Percentiles rank a stretch among this genome's conserved stretches.
These are phyloP conservation scores for Sinohyriopsis cumingii DNA, from an alignment of 2,888 invertebrate species.

Conservation along the genomic window DNA sequence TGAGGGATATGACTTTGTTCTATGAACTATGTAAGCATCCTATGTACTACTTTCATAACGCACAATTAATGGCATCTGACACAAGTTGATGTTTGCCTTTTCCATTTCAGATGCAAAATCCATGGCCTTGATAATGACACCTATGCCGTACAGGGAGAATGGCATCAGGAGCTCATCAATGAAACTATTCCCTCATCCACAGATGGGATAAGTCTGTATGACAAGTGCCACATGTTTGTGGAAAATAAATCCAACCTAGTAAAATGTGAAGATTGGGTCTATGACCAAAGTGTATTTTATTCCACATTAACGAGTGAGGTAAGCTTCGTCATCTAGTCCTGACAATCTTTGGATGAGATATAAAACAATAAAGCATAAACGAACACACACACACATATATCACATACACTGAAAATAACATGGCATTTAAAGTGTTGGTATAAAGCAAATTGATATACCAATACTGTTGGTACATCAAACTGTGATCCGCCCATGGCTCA, in stretches of 20 bases:
- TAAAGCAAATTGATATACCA: too few relatives aligned
- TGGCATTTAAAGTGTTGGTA: too few relatives aligned
- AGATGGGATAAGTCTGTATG: slow-evolving; percentile 23
- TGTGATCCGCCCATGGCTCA: too few relatives aligned
- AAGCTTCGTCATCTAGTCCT: slow-evolving; percentile 4
- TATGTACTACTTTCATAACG: too few relatives aligned
- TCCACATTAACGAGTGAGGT: slow-evolving; percentile 41
- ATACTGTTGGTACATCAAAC: too few relatives aligned
- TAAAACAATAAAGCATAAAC: too few relatives aligned
- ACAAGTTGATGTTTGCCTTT: too few relatives aligned
- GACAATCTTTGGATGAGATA: background rate
- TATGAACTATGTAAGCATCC: too few relatives aligned
- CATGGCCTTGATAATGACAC: slow-evolving; percentile 47
- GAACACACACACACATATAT: too few relatives aligned
- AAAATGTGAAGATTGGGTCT: slow-evolving; percentile 44
- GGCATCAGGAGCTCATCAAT: slow-evolving; percentile 32
- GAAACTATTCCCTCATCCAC: slow-evolving; percentile 26
- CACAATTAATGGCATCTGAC: too few relatives aligned
- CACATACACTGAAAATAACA: too few relatives aligned
- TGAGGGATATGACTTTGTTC: too few relatives aligned
- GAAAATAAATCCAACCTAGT: background rate
- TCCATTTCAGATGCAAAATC: slow-evolving; percentile 39
- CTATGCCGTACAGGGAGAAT: slow-evolving; percentile 28
- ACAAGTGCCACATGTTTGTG: slow-evolving; percentile 25
- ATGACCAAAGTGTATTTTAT: slow-evolving; percentile 38